phyloP scores from a whole-genome alignment of 2,113 vertebrate species.

The Cervus canadensis region DNA sequence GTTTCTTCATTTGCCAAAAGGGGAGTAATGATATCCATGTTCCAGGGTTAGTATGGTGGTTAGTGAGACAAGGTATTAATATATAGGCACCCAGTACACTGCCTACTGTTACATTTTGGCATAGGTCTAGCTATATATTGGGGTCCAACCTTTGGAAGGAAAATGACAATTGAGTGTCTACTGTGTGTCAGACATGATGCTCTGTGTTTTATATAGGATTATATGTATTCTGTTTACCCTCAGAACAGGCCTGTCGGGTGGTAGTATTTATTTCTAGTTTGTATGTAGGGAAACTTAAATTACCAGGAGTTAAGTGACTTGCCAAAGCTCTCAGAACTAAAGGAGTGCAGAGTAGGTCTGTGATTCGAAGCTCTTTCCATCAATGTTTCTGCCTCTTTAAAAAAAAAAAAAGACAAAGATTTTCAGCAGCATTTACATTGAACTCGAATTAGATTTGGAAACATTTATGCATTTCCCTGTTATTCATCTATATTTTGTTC shows the following conservation, averaged over 20 bases:
- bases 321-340: not conserved
- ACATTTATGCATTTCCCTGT: slow-evolving; percentile 49
- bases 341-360: not conserved
- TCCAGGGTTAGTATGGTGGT: not conserved
- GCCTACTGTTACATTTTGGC: not conserved
- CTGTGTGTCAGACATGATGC: not conserved
- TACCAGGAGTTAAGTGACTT: not conserved
- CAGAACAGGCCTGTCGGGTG: not conserved
- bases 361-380: not conserved
- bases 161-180: not conserved
- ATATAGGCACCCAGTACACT: rapidly evolving
- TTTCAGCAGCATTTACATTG: slow-evolving; percentile 41
- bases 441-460: slow-evolving; percentile 39
- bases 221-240: not conserved
- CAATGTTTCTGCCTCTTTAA: slow-evolving; percentile 24
- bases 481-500: slow-evolving; percentile 38
- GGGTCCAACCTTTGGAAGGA: not conserved
- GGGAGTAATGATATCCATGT: not conserved
- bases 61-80: not conserved
- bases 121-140: not conserved
- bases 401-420: not conserved
- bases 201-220: not conserved
- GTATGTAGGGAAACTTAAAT: not conserved
- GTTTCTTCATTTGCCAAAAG: not conserved
- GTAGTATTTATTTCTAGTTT: not conserved